Percentiles rank a stretch among this genome's conserved stretches.
Conservation (phyloP, 2,888 invertebrate genomes). For the Aspidiotus destructor region DNA sequence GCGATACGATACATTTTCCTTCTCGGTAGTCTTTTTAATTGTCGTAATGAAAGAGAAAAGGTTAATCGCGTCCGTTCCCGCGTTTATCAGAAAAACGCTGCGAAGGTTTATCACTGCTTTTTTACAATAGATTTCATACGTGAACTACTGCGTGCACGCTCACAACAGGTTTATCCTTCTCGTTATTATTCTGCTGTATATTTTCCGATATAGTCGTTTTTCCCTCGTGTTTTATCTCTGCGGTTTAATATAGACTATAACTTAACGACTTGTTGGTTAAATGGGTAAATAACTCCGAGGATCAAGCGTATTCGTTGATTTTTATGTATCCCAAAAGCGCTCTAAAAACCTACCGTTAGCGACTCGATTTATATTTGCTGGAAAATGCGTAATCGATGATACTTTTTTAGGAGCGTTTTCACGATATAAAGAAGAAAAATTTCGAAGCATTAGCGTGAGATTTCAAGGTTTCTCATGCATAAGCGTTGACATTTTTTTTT, state of each 20-base stretch:
- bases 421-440: background rate
- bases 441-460: too few relatives aligned
- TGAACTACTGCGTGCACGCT: too few relatives aligned
- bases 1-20: too few relatives aligned
- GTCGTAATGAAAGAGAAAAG: too few relatives aligned
- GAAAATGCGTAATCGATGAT: background rate
- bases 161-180: too few relatives aligned
- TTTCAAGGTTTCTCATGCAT: too few relatives aligned
- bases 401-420: background rate
- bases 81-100: too few relatives aligned
- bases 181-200: background rate
- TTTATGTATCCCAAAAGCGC: slow-evolving; percentile 2
- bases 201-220: background rate
- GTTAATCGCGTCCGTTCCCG: too few relatives aligned
- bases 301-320: background rate
- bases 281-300: background rate
- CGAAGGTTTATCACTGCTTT: too few relatives aligned
- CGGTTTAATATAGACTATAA: background rate
- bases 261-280: background rate
- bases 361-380: background rate
- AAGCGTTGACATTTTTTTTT: too few relatives aligned
- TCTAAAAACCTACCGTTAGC: slow-evolving; percentile 1
- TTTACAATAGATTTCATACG: too few relatives aligned
- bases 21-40: too few relatives aligned
- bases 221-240: background rate